phyloP scores from a whole-genome alignment of 2,797 vertebrate genomes.

The Columba guinea region DNA sequence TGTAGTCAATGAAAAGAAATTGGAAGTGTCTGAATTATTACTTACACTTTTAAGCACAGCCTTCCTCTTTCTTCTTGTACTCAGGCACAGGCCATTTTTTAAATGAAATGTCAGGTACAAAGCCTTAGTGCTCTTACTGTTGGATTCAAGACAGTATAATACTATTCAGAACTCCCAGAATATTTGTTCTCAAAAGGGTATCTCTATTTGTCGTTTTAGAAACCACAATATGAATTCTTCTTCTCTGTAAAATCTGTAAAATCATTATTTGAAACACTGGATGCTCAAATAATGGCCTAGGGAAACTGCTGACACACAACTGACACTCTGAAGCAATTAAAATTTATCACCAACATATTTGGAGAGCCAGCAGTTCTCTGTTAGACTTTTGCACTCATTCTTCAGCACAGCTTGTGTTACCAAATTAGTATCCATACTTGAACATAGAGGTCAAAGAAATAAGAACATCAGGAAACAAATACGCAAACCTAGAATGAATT shows the following conservation, averaged over 20 bases:
- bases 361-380: background rate
- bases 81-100: background rate
- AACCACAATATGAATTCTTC: background rate
- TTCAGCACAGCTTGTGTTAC: background rate
- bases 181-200: slow-evolving; percentile 5
- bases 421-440: background rate
- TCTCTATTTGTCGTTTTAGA: background rate
- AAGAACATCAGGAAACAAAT: background rate
- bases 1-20: background rate
- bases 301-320: background rate
- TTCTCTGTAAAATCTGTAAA: background rate
- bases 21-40: background rate
- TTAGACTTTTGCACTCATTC: background rate
- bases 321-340: slow-evolving; percentile 17
- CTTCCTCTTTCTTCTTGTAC: background rate
- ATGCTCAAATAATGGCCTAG: background rate
- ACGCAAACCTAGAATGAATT: background rate
- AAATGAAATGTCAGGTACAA: background rate
- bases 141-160: background rate
- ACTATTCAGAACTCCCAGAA: background rate
- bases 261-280: background rate
- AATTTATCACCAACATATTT: background rate
- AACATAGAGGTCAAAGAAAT: background rate
- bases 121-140: background rate
- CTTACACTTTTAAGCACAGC: background rate